A percentile compares a stretch with the other conserved stretches of the same genome.
phyloP scores from a whole-genome alignment of 2,888 invertebrate species.

The Empis livida region DNA sequence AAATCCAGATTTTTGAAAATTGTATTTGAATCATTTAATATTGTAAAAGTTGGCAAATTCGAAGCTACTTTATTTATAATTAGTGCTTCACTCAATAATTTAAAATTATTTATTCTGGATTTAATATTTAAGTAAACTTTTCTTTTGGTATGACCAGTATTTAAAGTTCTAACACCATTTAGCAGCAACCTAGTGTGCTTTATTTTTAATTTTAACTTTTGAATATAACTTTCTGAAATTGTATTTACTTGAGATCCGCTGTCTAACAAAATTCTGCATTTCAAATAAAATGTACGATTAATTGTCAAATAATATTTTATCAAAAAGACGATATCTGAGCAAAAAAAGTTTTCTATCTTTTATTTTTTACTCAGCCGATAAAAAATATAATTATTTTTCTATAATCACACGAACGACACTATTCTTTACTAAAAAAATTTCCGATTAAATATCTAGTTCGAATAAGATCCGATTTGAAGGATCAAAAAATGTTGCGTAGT shows the following conservation, averaged over 20 bases:
- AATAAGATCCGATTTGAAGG: too few species aligned
- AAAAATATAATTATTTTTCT: too few species aligned
- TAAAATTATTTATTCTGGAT: not conserved
- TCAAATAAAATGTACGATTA: too few species aligned
- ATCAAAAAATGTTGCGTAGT: too few species aligned
- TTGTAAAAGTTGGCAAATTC: conserved; percentile 2
- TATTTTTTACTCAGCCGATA: too few species aligned
- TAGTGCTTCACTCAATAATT: conserved; percentile 1
- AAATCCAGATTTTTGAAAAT: conserved; percentile 1
- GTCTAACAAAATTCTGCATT: conserved; percentile 6
- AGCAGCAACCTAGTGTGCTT: not conserved
- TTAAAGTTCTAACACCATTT: not conserved
- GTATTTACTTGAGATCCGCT: conserved; percentile 5
- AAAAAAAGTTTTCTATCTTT: too few species aligned
- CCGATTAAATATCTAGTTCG: too few species aligned
- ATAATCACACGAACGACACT: too few species aligned
- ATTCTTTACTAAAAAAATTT: too few species aligned
- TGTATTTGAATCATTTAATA: not conserved
- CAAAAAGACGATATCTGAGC: too few species aligned
- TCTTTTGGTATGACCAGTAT: conserved; percentile 2
- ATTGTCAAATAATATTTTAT: too few species aligned
- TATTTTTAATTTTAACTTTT: conserved; percentile 2
- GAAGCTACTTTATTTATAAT: not conserved
- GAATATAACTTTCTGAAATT: conserved; percentile 3
- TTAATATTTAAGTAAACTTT: not conserved